Evolutionary conservation across 2,113 vertebrate species (phyloP).

Genomic region (Eulemur rufifrons): DNA sequence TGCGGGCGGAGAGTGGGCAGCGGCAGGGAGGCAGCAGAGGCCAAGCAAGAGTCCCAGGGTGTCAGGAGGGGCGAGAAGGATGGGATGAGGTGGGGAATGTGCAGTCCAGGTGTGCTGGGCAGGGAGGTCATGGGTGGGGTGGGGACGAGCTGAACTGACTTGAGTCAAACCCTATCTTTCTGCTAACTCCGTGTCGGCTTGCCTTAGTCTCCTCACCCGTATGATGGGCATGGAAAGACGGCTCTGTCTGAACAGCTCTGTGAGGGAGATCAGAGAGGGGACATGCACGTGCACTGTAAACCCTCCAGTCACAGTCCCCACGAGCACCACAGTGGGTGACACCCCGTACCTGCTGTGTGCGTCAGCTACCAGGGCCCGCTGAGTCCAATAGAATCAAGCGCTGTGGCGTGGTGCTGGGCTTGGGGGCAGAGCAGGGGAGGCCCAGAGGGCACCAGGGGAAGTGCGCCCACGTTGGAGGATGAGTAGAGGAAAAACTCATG

Average conservation of each 20-base stretch:
- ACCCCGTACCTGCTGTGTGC: too few relatives aligned
- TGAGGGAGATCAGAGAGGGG: background rate
- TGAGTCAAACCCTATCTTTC: background rate
- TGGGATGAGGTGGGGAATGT: background rate
- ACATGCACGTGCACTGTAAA: rapidly evolving
- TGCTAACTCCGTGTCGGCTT: background rate
- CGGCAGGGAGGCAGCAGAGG: background rate
- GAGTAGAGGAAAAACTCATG: background rate
- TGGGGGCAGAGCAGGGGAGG: background rate
- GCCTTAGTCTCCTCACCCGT: background rate
- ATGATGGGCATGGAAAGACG: background rate
- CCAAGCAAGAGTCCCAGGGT: background rate
- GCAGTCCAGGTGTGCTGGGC: background rate
- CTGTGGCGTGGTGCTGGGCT: background rate
- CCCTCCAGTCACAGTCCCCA: background rate
- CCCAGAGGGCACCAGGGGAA: background rate
- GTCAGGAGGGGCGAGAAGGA: background rate
- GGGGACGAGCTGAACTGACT: background rate
- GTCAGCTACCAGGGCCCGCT: rapidly evolving
- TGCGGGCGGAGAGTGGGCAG: background rate
- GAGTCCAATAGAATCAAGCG: background rate
- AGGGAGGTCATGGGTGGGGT: too few relatives aligned
- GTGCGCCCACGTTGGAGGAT: background rate
- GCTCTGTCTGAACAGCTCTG: background rate
- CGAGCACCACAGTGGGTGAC: rapidly evolving